A percentile compares a stretch with the other conserved stretches of the same genome.
Evolutionary conservation across 2,888 invertebrate species (phyloP).

Genomic region (Hedya salicella): DNA sequence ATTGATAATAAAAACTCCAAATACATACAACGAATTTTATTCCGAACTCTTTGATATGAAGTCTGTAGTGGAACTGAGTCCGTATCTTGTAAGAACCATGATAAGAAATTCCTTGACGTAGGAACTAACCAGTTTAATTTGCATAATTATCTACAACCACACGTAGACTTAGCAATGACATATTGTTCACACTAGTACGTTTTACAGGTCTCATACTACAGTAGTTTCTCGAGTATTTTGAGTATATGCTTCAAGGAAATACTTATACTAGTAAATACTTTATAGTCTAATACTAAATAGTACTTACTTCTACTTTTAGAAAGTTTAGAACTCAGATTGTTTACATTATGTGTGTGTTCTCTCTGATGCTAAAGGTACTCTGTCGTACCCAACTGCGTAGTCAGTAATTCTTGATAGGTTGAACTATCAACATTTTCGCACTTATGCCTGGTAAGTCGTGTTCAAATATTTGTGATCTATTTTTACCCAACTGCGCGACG

Average conservation of each 20-base stretch:
- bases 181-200: neutral
- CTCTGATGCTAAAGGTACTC: neutral
- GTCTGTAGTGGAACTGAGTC: constrained; percentile 12
- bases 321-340: constrained; percentile 8
- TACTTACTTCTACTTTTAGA: constrained; percentile 23
- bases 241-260: neutral
- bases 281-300: neutral
- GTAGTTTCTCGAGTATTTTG: neutral
- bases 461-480: too few species aligned
- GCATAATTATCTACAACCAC: constrained; percentile 45
- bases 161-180: constrained; percentile 7
- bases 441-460: too few species aligned
- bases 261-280: too few species aligned
- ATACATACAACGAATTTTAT: constrained; percentile 3
- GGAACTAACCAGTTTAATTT: constrained; percentile 44
- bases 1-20: constrained; percentile 6
- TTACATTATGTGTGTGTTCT: constrained; percentile 1
- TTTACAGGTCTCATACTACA: constrained; percentile 12
- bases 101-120: constrained; percentile 42
- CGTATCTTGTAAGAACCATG: constrained; percentile 13
- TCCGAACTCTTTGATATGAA: constrained; percentile 21
- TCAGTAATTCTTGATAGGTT: too few species aligned
- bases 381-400: neutral
- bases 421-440: too few species aligned
- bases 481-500: too few species aligned